phyloP scores from a whole-genome alignment of 1,140 invertebrate species.

The Aphaenogaster rudis region DNA sequence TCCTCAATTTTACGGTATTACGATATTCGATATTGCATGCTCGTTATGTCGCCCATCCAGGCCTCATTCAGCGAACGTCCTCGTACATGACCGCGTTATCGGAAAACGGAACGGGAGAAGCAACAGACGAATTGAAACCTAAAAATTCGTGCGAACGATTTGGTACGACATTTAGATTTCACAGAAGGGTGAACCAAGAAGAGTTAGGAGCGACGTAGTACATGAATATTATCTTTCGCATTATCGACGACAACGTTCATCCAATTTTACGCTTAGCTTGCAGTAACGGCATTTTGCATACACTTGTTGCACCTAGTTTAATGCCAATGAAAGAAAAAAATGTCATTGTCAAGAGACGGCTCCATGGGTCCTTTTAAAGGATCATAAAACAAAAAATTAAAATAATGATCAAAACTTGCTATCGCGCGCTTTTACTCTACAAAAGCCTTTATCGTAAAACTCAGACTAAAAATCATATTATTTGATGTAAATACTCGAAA shows the following conservation, averaged over 20 bases:
- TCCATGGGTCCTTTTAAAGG: not conserved
- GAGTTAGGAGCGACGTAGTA: constrained; percentile 23
- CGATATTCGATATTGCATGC: constrained; percentile 38
- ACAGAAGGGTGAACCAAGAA: constrained; percentile 11
- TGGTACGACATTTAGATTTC: constrained; percentile 40
- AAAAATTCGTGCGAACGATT: constrained; percentile 42
- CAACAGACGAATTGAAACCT: constrained; percentile 44
- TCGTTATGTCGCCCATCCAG: constrained; percentile 40
- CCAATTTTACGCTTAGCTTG: constrained; percentile 64
- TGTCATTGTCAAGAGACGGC: not conserved
- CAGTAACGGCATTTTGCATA: constrained; percentile 47
- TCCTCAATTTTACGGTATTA: constrained; percentile 38
- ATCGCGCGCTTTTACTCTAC: not conserved
- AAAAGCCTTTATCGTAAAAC: not conserved
- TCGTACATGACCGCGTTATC: constrained; percentile 48
- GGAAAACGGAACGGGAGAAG: constrained; percentile 28
- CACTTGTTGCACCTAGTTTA: constrained; percentile 70
- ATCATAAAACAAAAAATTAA: not conserved
- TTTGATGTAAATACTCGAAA: not conserved
- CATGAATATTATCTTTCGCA: constrained; percentile 50
- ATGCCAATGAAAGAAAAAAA: constrained; percentile 34
- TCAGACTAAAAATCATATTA: not conserved
- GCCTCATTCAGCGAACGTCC: constrained; percentile 10
- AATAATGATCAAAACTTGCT: not conserved
- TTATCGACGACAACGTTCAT: constrained; percentile 58